Evolutionary conservation across 1,140 invertebrate species (phyloP).

Genomic region (Manduca sexta): DNA sequence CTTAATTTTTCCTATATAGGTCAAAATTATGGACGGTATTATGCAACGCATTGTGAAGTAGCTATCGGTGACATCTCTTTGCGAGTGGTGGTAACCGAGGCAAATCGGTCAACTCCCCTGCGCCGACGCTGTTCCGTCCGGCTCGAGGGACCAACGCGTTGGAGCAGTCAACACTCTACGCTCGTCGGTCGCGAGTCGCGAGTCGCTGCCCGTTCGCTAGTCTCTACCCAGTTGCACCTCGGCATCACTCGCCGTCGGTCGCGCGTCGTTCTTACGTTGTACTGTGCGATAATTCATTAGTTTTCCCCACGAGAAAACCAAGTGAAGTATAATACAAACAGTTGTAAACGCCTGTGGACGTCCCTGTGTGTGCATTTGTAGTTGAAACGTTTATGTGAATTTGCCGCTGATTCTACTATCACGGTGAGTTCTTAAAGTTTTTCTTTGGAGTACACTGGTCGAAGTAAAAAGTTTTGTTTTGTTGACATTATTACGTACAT

Average conservation of each 20-base stretch:
- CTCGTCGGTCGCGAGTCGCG: neutral
- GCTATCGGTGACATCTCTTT: constrained; percentile 12
- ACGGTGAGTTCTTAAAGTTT: constrained; percentile 26
- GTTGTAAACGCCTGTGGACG: constrained; percentile 21
- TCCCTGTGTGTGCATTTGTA: constrained; percentile 45
- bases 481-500: constrained; percentile 30
- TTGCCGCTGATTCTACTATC: constrained; percentile 12
- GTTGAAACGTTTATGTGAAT: constrained; percentile 16
- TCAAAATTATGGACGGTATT: constrained; percentile 7
- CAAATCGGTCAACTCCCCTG: constrained; percentile 46
- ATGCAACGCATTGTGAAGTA: constrained; percentile 12
- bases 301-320: constrained; percentile 59
- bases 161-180: neutral
- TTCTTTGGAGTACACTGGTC: constrained; percentile 18
- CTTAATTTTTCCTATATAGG: neutral
- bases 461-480: constrained; percentile 23
- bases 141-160: constrained; percentile 33
- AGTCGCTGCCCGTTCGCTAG: neutral
- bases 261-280: constrained; percentile 15
- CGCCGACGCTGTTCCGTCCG: constrained; percentile 27
- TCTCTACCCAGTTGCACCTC: constrained; percentile 29
- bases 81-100: constrained; percentile 23
- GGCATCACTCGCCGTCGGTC: constrained; percentile 10
- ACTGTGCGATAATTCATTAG: constrained; percentile 45
- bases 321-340: constrained; percentile 45